Evolutionary conservation across 2,113 vertebrate genomes (phyloP).

Genomic region (Sinocyclocheilus rhinocerous): DNA sequence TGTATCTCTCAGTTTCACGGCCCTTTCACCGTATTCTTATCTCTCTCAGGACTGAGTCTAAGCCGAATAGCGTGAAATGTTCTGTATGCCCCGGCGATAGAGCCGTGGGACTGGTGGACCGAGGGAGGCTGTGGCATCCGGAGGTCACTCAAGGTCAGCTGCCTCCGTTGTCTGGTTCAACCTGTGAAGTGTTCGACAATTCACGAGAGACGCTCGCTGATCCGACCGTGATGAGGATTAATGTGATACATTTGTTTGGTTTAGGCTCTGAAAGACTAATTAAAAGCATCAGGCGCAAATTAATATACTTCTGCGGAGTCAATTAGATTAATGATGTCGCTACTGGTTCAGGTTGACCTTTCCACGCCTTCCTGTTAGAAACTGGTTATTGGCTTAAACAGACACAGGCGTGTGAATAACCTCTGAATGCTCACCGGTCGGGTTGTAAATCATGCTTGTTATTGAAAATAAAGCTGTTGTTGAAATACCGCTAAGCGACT

Average conservation of each 20-base stretch:
- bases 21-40: background rate
- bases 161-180: background rate
- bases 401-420: background rate
- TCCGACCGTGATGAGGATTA: background rate
- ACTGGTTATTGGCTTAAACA: conserved; percentile 11
- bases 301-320: conserved; percentile 31
- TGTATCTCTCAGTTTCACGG: background rate
- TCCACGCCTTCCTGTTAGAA: conserved; percentile 27
- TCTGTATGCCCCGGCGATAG: background rate
- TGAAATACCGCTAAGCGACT: background rate
- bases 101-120: background rate
- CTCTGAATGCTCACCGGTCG: background rate
- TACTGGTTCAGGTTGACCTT: conserved; percentile 42
- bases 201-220: background rate
- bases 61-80: background rate
- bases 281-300: conserved; percentile 40
- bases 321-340: conserved; percentile 41
- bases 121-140: background rate
- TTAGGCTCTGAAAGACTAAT: conserved; percentile 20
- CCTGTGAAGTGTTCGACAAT: background rate
- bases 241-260: conserved; percentile 7
- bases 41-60: background rate
- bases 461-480: conserved; percentile 17
- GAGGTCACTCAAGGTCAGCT: conserved; percentile 31
- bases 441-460: conserved; percentile 12